Evolutionary conservation across 2,888 invertebrate genomes (phyloP).

Genomic region (Diaphora mendica): DNA sequence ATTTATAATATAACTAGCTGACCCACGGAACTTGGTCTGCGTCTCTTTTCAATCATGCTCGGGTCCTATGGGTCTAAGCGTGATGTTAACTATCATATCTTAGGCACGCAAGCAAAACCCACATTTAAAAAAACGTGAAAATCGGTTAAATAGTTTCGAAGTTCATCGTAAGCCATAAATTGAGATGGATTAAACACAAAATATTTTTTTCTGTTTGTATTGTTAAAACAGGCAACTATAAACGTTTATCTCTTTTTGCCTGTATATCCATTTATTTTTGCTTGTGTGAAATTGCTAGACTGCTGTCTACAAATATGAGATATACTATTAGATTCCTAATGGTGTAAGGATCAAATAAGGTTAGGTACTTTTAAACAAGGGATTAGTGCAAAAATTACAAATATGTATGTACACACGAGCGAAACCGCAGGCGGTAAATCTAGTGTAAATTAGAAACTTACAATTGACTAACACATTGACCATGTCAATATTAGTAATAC

Average conservation of each 20-base stretch:
- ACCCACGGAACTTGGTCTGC: no score
- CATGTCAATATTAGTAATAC: constrained; percentile 27
- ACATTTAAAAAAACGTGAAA: no score
- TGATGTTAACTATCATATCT: no score
- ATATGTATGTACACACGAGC: background rate
- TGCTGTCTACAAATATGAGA: background rate
- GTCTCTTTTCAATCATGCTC: no score
- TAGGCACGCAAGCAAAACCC: no score
- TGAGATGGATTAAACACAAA: background rate
- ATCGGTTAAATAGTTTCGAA: no score
- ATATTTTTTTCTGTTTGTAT: background rate
- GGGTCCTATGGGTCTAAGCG: no score
- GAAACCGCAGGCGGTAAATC: background rate
- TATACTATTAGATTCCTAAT: background rate
- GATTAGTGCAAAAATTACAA: background rate
- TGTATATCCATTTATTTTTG: background rate
- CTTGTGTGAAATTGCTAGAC: background rate
- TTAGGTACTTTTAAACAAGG: background rate
- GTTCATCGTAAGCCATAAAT: background rate
- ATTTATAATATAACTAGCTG: no score
- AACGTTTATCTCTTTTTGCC: background rate
- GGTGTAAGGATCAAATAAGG: background rate
- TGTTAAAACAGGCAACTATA: background rate
- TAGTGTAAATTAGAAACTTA: background rate
- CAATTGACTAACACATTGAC: constrained; percentile 27